Conservation (phyloP, 2,113 vertebrate species). For the Melanostigma gelatinosum region DNA sequence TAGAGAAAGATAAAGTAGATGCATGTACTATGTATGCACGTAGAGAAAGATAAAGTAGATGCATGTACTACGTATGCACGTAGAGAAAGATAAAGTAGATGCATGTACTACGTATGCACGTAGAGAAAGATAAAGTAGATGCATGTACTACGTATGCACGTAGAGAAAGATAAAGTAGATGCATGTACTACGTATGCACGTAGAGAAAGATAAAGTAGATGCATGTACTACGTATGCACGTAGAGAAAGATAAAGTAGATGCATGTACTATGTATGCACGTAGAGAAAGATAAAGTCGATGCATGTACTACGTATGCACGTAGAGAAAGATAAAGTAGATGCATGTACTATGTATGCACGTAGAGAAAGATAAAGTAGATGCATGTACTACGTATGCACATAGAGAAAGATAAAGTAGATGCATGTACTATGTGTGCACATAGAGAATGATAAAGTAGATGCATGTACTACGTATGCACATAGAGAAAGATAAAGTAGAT, state of each 20-base stretch:
- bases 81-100: background rate
- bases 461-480: background rate
- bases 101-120: too few species aligned
- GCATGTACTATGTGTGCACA: background rate
- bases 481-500: background rate
- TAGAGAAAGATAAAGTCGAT: background rate
- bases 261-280: too few species aligned
- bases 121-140: background rate
- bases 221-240: background rate
- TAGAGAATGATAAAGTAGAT: background rate
- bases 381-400: background rate
- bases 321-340: too few species aligned
- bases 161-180: too few species aligned
- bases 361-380: background rate
- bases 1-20: too few species aligned
- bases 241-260: background rate
- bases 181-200: background rate
- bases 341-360: background rate
- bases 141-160: background rate
- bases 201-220: background rate
- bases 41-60: background rate
- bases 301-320: background rate
- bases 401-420: background rate
- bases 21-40: background rate
- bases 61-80: background rate